Evolutionary conservation across 1,140 invertebrate species (phyloP).

Genomic region (Aphelinus certus): DNA sequence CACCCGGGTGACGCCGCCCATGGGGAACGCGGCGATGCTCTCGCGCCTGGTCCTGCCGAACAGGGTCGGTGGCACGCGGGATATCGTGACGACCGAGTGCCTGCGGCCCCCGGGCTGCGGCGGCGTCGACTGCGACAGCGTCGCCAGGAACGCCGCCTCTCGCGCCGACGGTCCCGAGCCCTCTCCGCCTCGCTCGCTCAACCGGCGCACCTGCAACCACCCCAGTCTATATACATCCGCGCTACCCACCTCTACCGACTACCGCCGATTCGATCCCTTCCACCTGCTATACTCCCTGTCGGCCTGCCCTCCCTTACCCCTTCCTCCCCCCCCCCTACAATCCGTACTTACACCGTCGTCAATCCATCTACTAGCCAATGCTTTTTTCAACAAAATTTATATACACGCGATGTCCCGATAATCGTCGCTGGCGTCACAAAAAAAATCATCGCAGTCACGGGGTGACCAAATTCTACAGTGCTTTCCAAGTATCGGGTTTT

Average conservation of each 20-base stretch:
- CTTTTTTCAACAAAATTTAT: no score
- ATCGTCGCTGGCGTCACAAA: no score
- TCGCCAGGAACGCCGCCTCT: constrained; percentile 82
- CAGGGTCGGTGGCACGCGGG: constrained; percentile 76
- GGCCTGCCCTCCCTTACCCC: no score
- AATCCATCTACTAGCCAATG: no score
- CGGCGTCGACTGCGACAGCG: constrained; percentile 74
- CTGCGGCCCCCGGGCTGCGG: constrained; percentile 78
- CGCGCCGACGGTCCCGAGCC: constrained; percentile 72
- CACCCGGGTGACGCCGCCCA: constrained; percentile 58
- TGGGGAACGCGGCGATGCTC: constrained; percentile 80
- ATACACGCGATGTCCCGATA: no score
- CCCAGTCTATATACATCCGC: not conserved
- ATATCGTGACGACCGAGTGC: constrained; percentile 86
- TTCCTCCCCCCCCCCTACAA: no score
- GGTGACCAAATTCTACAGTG: no score
- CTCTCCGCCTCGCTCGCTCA: constrained; percentile 81
- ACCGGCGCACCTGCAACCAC: constrained; percentile 70
- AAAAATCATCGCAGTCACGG: no score
- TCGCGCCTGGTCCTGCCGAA: constrained; percentile 81
- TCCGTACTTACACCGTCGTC: no score
- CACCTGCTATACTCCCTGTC: not conserved
- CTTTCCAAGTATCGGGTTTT: no score
- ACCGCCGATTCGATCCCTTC: not conserved
- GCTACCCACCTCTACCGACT: not conserved